phyloP scores from a whole-genome alignment of 2,797 vertebrate genomes.

The Pitangus sulphuratus region DNA sequence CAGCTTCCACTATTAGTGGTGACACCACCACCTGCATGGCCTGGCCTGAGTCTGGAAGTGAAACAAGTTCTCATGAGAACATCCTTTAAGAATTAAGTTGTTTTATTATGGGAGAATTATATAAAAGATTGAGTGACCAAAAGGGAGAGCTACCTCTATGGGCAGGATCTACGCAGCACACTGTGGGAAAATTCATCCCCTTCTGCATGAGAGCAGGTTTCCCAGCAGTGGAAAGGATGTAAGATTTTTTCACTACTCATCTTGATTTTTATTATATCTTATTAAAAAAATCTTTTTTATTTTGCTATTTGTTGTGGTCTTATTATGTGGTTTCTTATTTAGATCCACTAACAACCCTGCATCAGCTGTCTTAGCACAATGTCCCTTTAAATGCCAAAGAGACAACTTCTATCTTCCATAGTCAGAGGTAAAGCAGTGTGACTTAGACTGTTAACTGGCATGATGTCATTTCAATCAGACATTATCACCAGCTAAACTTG shows the following conservation, averaged over 20 bases:
- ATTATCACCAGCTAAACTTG: neutral
- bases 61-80: neutral
- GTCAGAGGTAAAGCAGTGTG: neutral
- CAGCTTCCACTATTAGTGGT: neutral
- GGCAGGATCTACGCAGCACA: neutral
- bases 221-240: neutral
- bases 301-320: neutral
- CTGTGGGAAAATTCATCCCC: neutral
- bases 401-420: neutral
- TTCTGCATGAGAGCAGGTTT: neutral
- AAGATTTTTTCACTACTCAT: neutral
- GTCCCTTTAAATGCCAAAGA: neutral
- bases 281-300: neutral
- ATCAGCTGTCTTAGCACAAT: rapidly evolving
- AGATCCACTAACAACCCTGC: neutral
- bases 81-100: neutral
- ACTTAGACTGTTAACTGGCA: neutral
- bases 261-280: neutral
- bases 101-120: neutral
- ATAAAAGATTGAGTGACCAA: neutral
- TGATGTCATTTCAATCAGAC: neutral
- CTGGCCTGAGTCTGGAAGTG: neutral
- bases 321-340: neutral
- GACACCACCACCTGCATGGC: neutral
- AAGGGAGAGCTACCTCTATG: neutral